Conservation (phyloP, 2,797 vertebrate species). For the Thaleichthys pacificus region DNA sequence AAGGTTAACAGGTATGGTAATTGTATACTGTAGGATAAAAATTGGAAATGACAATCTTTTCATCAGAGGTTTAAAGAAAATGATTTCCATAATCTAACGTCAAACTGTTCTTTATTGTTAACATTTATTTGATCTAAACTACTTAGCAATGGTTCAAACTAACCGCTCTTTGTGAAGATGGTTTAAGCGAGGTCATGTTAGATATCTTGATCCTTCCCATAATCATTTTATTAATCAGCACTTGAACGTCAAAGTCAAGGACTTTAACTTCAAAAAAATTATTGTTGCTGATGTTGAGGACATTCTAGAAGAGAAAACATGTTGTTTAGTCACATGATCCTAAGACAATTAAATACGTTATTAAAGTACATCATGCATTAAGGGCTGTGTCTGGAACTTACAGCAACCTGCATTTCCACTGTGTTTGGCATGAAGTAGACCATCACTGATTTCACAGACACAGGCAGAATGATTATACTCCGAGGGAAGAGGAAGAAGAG, state of each 20-base stretch:
- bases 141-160: constrained; percentile 30
- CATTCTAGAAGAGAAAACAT: constrained; percentile 68
- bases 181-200: constrained; percentile 67
- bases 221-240: constrained; percentile 71
- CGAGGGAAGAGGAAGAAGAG: constrained; percentile 89
- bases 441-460: constrained; percentile 77
- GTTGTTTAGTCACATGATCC: constrained; percentile 12
- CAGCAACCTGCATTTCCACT: constrained; percentile 77
- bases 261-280: constrained; percentile 80
- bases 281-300: constrained; percentile 82
- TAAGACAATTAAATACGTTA: neutral
- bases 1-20: constrained; percentile 59
- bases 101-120: neutral
- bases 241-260: constrained; percentile 72
- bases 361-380: neutral
- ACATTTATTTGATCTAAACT: neutral
- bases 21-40: constrained; percentile 67
- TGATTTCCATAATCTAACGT: neutral
- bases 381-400: constrained; percentile 50
- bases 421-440: constrained; percentile 59
- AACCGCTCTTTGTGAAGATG: constrained; percentile 75
- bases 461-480: constrained; percentile 71
- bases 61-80: neutral
- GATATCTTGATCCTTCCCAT: constrained; percentile 71
- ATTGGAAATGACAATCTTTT: neutral